Evolutionary conservation across 2,797 vertebrate genomes (phyloP).

Genomic region (Alectoris magna): DNA sequence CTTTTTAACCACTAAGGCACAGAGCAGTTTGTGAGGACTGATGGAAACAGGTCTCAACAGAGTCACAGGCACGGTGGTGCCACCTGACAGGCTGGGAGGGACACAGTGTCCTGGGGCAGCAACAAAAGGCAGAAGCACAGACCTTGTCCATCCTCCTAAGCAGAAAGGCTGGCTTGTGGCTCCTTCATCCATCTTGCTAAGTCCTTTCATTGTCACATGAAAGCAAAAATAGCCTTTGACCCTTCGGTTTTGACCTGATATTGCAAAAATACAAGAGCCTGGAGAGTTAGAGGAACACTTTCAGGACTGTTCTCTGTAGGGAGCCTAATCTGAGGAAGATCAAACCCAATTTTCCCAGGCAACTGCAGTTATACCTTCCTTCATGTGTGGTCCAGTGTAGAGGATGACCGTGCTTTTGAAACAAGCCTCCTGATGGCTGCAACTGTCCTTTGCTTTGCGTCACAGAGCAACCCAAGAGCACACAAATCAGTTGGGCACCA

Average conservation of each 20-base stretch:
- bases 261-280: neutral
- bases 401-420: neutral
- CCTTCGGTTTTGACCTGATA: neutral
- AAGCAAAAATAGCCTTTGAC: neutral
- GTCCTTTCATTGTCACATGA: neutral
- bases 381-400: neutral
- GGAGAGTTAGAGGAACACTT: neutral
- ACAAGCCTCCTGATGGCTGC: neutral
- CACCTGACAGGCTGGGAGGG: neutral
- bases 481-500: neutral
- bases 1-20: neutral
- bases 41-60: neutral
- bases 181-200: neutral
- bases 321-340: neutral
- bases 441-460: neutral
- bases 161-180: neutral
- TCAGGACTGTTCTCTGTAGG: neutral
- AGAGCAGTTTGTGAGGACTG: neutral
- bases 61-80: accelerated
- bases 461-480: too few relatives aligned
- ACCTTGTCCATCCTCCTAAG: accelerated
- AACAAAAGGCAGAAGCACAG: neutral
- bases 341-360: neutral
- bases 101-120: neutral
- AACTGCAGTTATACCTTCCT: neutral